Conservation (phyloP, 2,113 vertebrate genomes). For the Eulemur rufifrons region DNA sequence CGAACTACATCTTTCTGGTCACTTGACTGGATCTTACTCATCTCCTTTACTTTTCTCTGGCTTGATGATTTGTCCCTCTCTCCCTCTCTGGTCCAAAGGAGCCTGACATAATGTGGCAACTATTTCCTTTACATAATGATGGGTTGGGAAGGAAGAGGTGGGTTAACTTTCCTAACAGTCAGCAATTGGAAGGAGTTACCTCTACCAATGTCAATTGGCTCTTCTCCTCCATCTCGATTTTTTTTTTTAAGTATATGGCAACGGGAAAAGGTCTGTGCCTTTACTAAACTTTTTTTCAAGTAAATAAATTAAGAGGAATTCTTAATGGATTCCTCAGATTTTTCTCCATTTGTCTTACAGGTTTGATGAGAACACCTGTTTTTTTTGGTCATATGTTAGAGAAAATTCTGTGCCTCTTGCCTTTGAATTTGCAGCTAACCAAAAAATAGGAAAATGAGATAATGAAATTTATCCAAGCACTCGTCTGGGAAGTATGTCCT, state of each 20-base stretch:
- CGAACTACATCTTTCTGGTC: not conserved
- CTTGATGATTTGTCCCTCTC: constrained; percentile 46
- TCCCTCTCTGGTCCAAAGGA: constrained; percentile 32
- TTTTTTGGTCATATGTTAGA: not conserved
- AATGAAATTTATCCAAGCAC: not conserved
- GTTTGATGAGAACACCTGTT: constrained; percentile 8
- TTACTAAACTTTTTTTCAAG: not conserved
- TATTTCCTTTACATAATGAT: constrained; percentile 76
- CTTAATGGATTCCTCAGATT: constrained; percentile 39
- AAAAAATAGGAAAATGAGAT: not conserved
- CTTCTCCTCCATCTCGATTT: not conserved
- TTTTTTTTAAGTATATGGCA: constrained; percentile 7
- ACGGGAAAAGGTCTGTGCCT: not conserved
- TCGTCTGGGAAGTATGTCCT: not conserved
- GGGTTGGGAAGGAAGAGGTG: constrained; percentile 61
- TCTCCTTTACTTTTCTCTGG: constrained; percentile 46
- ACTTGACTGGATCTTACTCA: not conserved
- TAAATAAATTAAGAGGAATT: constrained; percentile 33
- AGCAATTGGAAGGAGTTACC: constrained; percentile 57
- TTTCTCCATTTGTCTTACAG: not conserved
- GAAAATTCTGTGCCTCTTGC: not conserved
- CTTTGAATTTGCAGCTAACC: not conserved
- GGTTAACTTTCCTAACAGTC: constrained; percentile 68
- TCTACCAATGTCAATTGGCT: constrained; percentile 53
- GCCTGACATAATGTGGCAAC: constrained; percentile 65